phyloP scores from a whole-genome alignment of 2,888 invertebrate species.

The Andrena dorsata region DNA sequence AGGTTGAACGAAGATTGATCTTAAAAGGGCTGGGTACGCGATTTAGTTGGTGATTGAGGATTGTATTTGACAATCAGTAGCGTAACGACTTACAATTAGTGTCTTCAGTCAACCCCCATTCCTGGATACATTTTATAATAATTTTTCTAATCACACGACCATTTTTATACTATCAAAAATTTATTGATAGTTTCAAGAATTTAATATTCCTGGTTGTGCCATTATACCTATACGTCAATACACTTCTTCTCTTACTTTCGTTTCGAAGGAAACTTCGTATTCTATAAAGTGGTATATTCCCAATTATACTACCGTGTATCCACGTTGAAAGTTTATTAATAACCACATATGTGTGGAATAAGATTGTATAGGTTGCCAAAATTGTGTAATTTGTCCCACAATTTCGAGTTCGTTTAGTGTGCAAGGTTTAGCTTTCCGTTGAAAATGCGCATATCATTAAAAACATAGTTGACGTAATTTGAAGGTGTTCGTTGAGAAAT shows the following conservation, averaged over 20 bases:
- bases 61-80: conserved; percentile 72
- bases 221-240: not conserved
- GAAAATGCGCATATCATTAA: conserved; percentile 27
- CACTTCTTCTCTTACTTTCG: not conserved
- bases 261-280: not conserved
- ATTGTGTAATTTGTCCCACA: not conserved
- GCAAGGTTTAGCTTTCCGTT: not conserved
- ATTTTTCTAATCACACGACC: not conserved
- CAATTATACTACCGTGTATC: not conserved
- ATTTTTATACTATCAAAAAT: not conserved
- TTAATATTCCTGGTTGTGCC: not conserved
- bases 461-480: not conserved
- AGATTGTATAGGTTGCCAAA: not conserved
- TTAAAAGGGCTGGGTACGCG: conserved; percentile 18
- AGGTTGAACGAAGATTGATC: conserved; percentile 32
- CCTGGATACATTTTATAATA: conserved; percentile 12
- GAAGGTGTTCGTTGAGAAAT: not conserved
- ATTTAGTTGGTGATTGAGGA: conserved; percentile 35
- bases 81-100: conserved; percentile 39
- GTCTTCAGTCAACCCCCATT: conserved; percentile 35
- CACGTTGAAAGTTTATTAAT: not conserved
- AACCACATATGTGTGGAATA: not conserved
- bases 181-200: not conserved
- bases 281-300: not conserved
- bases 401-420: not conserved